Evolutionary conservation across 2,797 vertebrate species (phyloP), one percentile per base, ranked within the genome.

Genomic region (Crenuchus spilurus): DNA sequence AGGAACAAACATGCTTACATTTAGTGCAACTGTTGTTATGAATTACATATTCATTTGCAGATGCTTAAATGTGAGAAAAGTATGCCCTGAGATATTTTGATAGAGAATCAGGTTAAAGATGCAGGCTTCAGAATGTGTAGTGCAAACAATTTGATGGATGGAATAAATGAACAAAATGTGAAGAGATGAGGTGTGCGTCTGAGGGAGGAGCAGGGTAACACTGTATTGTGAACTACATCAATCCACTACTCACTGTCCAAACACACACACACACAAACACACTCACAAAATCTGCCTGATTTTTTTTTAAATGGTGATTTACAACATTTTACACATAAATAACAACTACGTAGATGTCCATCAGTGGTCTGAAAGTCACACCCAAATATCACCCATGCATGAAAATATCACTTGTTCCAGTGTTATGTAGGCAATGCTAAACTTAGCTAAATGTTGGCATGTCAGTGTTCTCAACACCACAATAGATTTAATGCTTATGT

Each of bases 201-300:
- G 30, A 69, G n/a, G 13, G 31, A 49, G 52, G 30, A 64, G 75
- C 39, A 63, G 13, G 46, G 61, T 72, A 58, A 63, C 79, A 74
- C 31, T 24, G 24, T 46, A 41, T 66, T 74, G 70, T 61, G 54
- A 80, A 71, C 31, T 66, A 62, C 54, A 44, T 57, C 39, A 48
- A 8, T 24, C 41, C n/a, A n/a, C 44, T 66, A 41, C 44, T 68
- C 64, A 68, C 39, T 42, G 61, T 35, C 70, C 22, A 52, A 28
- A 72, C 55, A 55, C 28, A 65, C 11, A 69, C 41, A 31, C 30
- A 52, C 48, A 65, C 61, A 64, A 18, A 11, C 39, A 57, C 11
- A 30, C 18, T 65, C 35, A 20, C n/a, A n/a, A n/a, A n/a, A n/a
- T 48, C 22, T 49, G 61, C n/a, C n/a, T 49, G 68, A 42, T 24